Evolutionary conservation across 1,140 invertebrate species (phyloP), one percentile per base, ranked within the genome.

Genomic region (Ceratina calcarata): DNA sequence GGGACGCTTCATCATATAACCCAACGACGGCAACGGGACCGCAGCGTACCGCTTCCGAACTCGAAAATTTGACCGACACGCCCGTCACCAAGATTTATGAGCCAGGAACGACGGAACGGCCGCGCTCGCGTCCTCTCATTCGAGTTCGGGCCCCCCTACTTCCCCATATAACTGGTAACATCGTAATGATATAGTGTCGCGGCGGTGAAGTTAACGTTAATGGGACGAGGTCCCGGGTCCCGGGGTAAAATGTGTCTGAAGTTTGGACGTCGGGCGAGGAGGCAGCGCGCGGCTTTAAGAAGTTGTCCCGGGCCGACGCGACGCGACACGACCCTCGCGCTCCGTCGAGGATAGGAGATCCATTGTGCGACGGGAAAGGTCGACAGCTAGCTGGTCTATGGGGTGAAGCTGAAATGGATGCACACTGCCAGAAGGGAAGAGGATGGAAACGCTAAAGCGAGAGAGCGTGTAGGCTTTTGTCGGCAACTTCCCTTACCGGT

Each of bases 181-280:
- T 81, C 78, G 72, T 90, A 88, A 90, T 88, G 85, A 88, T 88
- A 86, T 88, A 88, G 78, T 86, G 84, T 83, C 68, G 78, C 53
- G 66, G 65, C 61, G 68, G 27, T 53, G 62, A 89, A 90, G 88
- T 89, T 90, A 84, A 83, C 80, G 80, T 80, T 90, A 90, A 89
- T 87, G 79, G 87, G 86, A 85, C 82, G 66, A 45, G 68, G 69
- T 60, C 68, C 64, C 13, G 57, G 72, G 81, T 88, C 55, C 68
- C 64, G 16, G 61, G 72, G 81, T 88, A 86, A 90, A 91, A 89
- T 89, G 85, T 87, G 89, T 85, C 81, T 81, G 78, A 90, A 91
- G 88, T 91, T 91, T 88, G 83, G 82, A 89, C 86, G 89, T 84
- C 85, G 82, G 70, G 69, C 10, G 37, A 45, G 37, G 10, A 45